Evolutionary conservation across 2,797 vertebrate species (phyloP), one percentile per base, ranked within the genome.

Genomic region (Tenualosa ilisha): DNA sequence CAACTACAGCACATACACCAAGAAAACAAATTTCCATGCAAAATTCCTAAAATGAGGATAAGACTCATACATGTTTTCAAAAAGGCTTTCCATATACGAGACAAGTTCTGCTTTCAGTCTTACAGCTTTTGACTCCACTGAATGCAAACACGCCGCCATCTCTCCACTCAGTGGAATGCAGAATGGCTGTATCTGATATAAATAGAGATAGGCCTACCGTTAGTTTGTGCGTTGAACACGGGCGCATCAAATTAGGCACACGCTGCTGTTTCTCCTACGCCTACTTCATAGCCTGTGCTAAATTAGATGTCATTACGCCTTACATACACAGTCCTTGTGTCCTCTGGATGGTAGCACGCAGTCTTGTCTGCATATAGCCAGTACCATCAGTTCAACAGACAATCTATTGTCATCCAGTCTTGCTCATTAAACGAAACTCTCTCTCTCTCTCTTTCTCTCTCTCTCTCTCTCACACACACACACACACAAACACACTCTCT

Each of bases 271-370:
- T 79, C 72, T 79, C 72, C 72, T 1, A 79, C 20, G 72, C 37
- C 20, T 79, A 17, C 15, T 40, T 9, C 72, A 46, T 79, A 79
- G 72, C 72, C 40, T 20, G 11, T 79, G 37, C 12, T 79, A 79
- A 79, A 79, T 79, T 46, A 46, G 40, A 46, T 79, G 68, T 75
- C 68, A 75, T 75, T 75, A 75, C 31, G 31, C 68, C 68, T 75
- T 75, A 20, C 68, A 31, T 43, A 40, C 68, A 75, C 68, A 17
- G 12, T 6, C 15, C 37, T 43, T 13, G 68, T 75, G 37, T 20
- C 15, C 15, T 40, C 15, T 17, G 37, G 68, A 43, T 75, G 43
- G 37, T 17, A 22, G 68, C 68, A 75, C 15, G 15, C 68, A 75
- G 3, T 15, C 37, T 40, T 43, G 68, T 75, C 37, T 75, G 37